These are phyloP conservation scores for Eulemur mongoz DNA, from an alignment of 2,797 vertebrate genomes.

Conservation along the genomic window DNA sequence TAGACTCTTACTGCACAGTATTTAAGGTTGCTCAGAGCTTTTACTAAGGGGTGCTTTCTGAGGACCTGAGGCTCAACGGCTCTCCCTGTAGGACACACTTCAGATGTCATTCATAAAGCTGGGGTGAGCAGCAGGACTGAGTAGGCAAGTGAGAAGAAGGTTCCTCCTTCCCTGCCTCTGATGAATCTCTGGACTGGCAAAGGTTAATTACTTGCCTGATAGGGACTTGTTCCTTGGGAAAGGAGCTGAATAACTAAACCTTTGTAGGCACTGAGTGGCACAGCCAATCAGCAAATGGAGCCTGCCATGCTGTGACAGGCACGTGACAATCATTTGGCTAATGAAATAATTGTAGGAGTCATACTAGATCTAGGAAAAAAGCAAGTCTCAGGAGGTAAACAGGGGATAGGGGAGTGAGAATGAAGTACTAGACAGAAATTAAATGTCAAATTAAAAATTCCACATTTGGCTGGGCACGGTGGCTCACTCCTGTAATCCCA, in stretches of 20 bases:
- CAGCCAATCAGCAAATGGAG: background rate
- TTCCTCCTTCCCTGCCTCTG: background rate
- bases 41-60: background rate
- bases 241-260: background rate
- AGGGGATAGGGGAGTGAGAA: background rate
- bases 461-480: background rate
- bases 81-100: background rate
- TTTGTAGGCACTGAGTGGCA: background rate
- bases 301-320: background rate
- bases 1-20: background rate
- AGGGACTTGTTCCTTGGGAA: background rate
- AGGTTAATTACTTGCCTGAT: background rate
- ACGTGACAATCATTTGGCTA: background rate
- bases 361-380: background rate
- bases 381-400: background rate
- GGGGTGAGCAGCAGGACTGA: background rate
- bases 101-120: background rate
- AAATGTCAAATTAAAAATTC: constrained; percentile 75
- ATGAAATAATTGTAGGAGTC: background rate
- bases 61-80: background rate
- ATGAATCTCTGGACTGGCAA: background rate
- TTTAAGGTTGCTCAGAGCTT: background rate
- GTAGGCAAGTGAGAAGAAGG: background rate
- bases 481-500: background rate
- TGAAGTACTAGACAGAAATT: constrained; percentile 71